Base-by-base conservation (phyloP, 2,888 invertebrate species). In the Eurytoma adleriae region DNA sequence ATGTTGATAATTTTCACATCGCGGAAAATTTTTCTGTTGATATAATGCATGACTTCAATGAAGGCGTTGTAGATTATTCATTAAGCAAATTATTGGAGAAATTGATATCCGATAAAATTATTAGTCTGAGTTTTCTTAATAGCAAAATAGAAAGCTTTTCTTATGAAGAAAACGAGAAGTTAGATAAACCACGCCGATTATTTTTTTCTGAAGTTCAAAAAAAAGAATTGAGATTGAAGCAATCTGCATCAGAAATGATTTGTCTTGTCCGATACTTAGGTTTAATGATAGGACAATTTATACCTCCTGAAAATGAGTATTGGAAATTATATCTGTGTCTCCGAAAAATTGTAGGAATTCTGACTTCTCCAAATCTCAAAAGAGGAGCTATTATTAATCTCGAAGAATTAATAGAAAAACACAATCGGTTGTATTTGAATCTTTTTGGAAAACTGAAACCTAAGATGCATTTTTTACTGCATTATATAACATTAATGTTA, bases 401-500 rank as follows among this genome's bases (percentile, higher is more conserved):
- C n/a, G 52, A 76, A 62, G 1, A 62, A 1, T 40, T 80, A 1
- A 83, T 83, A 0, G 27, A 54, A 70, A 54, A 69, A 4, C 69
- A 78, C 64, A 64, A 78, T n/a, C 10, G 30, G 2, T 52, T 71
- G 16, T 83, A 78, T n/a, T n/a, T 78, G 1, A 27, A 81, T 72
- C 48, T 82, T 18, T 77, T 78, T 64, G 81, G 78, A 0, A 24
- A 50, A 3, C 52, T 83, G 14, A 79, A 73, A 56, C 80, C 78
- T 0, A 81, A 83, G 77, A 78, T 82, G 56, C 77, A 80, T 67
- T 79, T 82, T 52, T 20, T 76, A 14, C 16, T 20, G 1, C 82
- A 83, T 50, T 81, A 74, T 24, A 48, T 54, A 13, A 54, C 71
- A 1, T 14, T 73, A 12, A 66, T 75, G 14, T n/a, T 52, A n/a